Percentiles rank a stretch among this genome's conserved stretches.
These are phyloP conservation scores for Achlya flavicornis DNA, from an alignment of 2,888 invertebrate species.

Conservation along the genomic window DNA sequence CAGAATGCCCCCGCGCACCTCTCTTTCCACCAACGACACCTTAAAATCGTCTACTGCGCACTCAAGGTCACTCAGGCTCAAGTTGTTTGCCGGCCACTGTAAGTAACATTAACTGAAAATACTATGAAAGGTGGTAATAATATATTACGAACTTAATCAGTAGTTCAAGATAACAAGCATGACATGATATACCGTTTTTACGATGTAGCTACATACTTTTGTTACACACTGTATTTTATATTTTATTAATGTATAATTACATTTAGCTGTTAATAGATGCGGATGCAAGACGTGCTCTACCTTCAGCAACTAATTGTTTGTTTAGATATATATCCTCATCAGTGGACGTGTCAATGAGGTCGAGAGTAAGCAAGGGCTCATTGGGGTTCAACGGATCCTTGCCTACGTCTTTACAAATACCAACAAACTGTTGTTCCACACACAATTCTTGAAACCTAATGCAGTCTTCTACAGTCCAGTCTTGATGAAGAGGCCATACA, in stretches of 20 bases:
- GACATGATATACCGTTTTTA: neutral
- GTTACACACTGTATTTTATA: slow-evolving; percentile 36
- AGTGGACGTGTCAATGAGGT: slow-evolving; percentile 88
- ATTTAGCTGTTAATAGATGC: slow-evolving; percentile 29
- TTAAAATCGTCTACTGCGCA: no score
- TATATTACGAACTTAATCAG: neutral
- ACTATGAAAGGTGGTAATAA: no score
- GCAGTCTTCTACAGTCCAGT: slow-evolving; percentile 90
- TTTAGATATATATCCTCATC: slow-evolving; percentile 87
- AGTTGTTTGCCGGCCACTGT: no score
- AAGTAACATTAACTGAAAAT: no score
- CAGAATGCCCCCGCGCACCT: no score
- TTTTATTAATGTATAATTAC: neutral
- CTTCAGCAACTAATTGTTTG: slow-evolving; percentile 85
- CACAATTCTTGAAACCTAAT: slow-evolving; percentile 88
- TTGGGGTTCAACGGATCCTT: slow-evolving; percentile 85
- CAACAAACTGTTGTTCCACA: slow-evolving; percentile 87
- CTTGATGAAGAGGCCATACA: slow-evolving; percentile 81
- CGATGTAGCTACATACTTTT: neutral
- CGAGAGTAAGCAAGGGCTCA: slow-evolving; percentile 86
- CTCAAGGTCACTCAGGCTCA: no score
- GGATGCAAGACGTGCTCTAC: slow-evolving; percentile 79
- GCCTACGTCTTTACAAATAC: slow-evolving; percentile 85
- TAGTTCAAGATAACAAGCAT: neutral
- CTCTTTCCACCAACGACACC: no score